A percentile compares a stretch with the other conserved stretches of the same genome.
These are phyloP conservation scores for Magallana angulata DNA, from an alignment of 1,140 invertebrate species.

Conservation along the genomic window DNA sequence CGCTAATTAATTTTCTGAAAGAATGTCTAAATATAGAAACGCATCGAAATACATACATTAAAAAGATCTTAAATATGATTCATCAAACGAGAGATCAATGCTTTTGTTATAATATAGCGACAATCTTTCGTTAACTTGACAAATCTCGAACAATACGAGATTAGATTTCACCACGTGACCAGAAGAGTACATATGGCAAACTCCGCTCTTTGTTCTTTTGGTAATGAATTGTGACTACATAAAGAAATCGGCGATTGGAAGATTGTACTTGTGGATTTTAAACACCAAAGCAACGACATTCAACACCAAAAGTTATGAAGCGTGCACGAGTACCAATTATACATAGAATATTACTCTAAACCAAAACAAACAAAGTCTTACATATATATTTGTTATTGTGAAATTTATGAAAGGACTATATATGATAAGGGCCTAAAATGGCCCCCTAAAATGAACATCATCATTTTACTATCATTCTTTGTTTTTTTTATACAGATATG, in stretches of 20 bases:
- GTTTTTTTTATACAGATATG: no score
- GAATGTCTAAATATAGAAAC: not conserved
- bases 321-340: no score
- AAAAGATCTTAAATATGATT: not conserved
- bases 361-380: no score
- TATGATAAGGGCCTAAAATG: no score
- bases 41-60: not conserved
- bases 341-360: no score
- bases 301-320: not conserved
- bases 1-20: not conserved
- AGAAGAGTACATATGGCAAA: constrained; percentile 16
- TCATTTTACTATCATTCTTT: no score
- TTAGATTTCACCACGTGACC: constrained; percentile 17
- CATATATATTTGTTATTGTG: no score
- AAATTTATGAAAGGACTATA: no score
- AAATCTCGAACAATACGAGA: constrained; percentile 28
- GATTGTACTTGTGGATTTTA: not conserved
- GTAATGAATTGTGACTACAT: not conserved
- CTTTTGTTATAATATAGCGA: constrained; percentile 2
- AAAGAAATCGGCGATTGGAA: not conserved
- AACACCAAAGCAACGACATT: not conserved
- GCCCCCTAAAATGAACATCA: no score
- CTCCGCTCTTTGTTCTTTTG: not conserved
- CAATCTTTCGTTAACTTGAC: constrained; percentile 33
- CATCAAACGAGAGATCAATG: constrained; percentile 1